Percentiles rank a stretch among this genome's conserved stretches.
These are phyloP conservation scores for Zhengitettix transpicula DNA, from an alignment of 2,888 invertebrate genomes.

Conservation along the genomic window DNA sequence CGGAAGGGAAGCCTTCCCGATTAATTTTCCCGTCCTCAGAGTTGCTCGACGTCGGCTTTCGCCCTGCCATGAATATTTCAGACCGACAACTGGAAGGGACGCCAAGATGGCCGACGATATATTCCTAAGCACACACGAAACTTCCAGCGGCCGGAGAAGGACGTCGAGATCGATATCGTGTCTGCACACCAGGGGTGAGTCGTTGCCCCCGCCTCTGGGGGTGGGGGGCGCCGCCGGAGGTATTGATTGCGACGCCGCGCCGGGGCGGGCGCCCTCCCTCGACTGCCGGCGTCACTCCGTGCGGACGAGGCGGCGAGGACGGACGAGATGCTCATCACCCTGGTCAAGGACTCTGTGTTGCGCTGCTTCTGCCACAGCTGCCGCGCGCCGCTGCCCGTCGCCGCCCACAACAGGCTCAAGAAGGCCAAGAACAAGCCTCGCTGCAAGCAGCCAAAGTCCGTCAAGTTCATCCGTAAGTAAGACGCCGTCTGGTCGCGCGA, in stretches of 20 bases:
- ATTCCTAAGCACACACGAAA: too few species aligned
- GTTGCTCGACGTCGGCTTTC: too few species aligned
- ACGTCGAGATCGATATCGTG: too few species aligned
- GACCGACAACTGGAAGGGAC: too few species aligned
- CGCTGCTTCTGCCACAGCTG: conserved; percentile 89
- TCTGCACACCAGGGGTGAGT: too few species aligned
- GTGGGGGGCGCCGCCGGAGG: background rate
- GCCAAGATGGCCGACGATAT: too few species aligned
- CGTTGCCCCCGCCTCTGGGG: background rate
- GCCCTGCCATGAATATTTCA: too few species aligned
- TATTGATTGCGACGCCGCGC: background rate
- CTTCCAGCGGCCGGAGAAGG: too few species aligned
- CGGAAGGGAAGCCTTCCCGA: too few species aligned
- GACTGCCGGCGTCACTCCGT: background rate
- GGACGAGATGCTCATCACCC: conserved; percentile 63
- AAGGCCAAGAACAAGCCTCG: conserved; percentile 62
- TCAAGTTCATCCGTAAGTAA: conserved; percentile 81
- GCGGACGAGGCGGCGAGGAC: conserved; percentile 1
- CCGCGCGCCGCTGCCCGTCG: conserved; percentile 63
- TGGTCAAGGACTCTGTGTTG: conserved; percentile 81
- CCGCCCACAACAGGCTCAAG: conserved; percentile 37
- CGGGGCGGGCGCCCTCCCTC: background rate
- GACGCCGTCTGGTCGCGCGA: conserved; percentile 23
- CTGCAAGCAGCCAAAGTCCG: conserved; percentile 78
- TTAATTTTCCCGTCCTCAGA: too few species aligned